Evolutionary conservation across 2,888 invertebrate genomes (phyloP).

Genomic region (Conus canariensis): DNA sequence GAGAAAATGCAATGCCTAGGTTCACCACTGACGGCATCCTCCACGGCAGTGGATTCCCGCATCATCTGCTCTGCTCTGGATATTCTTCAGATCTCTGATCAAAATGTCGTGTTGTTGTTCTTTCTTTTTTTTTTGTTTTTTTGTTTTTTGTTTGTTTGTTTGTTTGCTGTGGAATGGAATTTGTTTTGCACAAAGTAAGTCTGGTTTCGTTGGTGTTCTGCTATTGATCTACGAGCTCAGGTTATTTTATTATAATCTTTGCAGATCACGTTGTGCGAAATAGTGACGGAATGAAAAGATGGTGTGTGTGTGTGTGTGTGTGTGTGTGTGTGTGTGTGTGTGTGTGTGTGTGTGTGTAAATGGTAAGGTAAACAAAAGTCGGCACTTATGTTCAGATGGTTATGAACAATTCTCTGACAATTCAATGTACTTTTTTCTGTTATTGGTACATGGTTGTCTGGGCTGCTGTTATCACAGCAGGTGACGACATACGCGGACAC

Average conservation of each 20-base stretch:
- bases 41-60: no score
- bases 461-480: no score
- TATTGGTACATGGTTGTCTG: background rate
- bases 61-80: no score
- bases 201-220: background rate
- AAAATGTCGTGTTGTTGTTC: no score
- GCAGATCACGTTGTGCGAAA: background rate
- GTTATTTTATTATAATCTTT: background rate
- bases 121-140: no score
- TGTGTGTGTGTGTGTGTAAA: background rate
- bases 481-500: no score
- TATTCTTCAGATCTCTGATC: no score
- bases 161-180: no score
- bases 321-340: constrained; percentile 33
- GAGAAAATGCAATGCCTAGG: background rate
- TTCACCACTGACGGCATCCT: background rate
- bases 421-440: no score
- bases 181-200: background rate
- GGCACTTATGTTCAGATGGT: no score
- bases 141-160: no score
- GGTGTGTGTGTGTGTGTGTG: constrained; percentile 33
- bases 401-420: no score
- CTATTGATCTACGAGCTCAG: background rate
- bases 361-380: background rate
- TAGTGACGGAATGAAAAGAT: background rate